These are phyloP conservation scores for Semotilus atromaculatus DNA, from an alignment of 2,797 vertebrate species.

Conservation along the genomic window DNA sequence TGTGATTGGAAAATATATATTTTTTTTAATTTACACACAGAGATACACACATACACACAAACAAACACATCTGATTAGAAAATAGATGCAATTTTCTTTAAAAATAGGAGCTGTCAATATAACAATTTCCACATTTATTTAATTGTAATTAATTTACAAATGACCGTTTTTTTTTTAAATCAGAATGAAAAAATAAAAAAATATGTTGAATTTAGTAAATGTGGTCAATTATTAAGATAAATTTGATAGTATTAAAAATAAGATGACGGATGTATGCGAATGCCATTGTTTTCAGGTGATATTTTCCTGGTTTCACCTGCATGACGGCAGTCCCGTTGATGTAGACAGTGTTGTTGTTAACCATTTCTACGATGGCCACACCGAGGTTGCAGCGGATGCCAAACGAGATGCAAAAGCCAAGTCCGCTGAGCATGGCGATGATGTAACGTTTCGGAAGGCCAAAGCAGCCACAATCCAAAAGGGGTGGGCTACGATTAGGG, in stretches of 20 bases:
- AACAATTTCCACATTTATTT: not conserved
- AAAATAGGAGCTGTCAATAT: not conserved
- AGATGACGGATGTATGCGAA: not conserved
- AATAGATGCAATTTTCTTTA: not conserved
- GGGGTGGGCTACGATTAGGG: conserved; percentile 56
- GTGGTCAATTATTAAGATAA: not conserved
- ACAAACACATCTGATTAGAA: too few relatives aligned
- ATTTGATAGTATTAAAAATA: not conserved
- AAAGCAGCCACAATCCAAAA: conserved; percentile 86
- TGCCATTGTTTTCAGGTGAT: not conserved
- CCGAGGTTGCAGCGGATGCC: conserved; percentile 98
- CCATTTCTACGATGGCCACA: conserved; percentile 98
- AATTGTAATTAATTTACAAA: too few relatives aligned
- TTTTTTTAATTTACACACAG: too few relatives aligned
- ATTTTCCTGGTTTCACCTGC: conserved; percentile 77
- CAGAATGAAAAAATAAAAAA: not conserved
- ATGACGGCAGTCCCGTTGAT: conserved; percentile 90
- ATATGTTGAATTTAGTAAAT: not conserved
- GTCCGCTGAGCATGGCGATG: conserved; percentile 93
- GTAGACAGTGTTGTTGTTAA: conserved; percentile 95
- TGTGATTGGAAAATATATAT: too few relatives aligned
- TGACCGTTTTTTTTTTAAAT: too few relatives aligned
- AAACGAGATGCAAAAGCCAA: conserved; percentile 99
- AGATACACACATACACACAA: too few relatives aligned
- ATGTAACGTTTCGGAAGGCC: conserved; percentile 96